These are phyloP conservation scores for Lampropteryx suffumata DNA, from an alignment of 2,888 invertebrate genomes.

Conservation along the genomic window DNA sequence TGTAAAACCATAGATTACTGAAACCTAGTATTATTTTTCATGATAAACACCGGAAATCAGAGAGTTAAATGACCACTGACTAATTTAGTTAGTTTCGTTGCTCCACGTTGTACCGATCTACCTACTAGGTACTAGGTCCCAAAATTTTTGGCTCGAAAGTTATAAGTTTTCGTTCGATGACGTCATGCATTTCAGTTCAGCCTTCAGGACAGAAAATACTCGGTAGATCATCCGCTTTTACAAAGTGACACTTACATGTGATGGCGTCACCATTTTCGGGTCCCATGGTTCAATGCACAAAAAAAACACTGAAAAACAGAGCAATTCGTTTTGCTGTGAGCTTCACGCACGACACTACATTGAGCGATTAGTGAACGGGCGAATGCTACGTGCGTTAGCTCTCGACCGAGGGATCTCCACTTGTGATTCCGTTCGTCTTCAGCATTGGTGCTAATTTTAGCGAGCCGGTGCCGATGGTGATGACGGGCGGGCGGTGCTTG, in stretches of 20 bases:
- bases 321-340: constrained; percentile 2
- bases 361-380: constrained; percentile 30
- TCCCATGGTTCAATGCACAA: constrained; percentile 58
- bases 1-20: no score
- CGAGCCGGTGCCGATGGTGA: constrained; percentile 7
- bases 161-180: no score
- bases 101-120: not conserved
- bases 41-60: constrained; percentile 19
- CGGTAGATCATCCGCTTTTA: no score
- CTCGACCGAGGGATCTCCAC: constrained; percentile 51
- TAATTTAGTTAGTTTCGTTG: constrained; percentile 14
- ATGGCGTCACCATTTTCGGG: constrained; percentile 54
- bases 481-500: not conserved
- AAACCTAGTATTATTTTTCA: constrained; percentile 2
- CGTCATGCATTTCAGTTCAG: no score
- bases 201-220: not conserved
- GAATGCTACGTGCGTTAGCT: constrained; percentile 63
- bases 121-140: no score
- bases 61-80: constrained; percentile 18
- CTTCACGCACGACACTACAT: constrained; percentile 15
- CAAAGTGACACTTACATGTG: constrained; percentile 66
- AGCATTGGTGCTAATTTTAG: constrained; percentile 36
- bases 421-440: constrained; percentile 44
- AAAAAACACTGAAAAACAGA: constrained; percentile 13
- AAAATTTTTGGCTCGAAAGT: no score